Evolutionary conservation across 2,113 vertebrate genomes (phyloP).

Genomic region (Gavia stellata): DNA sequence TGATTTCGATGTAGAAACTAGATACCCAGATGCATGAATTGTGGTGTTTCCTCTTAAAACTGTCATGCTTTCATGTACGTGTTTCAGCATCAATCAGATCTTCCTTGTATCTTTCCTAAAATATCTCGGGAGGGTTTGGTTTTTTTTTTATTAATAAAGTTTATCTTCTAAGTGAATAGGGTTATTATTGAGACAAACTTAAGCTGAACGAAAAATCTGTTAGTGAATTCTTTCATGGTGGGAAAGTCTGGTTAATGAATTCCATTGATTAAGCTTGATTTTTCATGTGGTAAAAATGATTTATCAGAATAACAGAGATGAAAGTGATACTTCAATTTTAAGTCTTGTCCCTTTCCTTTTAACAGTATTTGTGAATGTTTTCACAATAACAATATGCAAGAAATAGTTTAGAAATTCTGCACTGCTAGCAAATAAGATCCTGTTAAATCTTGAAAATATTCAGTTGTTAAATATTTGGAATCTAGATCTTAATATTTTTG

Average conservation of each 20-base stretch:
- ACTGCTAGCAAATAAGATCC: not conserved
- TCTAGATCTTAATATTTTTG: not conserved
- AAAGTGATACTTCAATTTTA: not conserved
- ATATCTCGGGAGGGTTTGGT: not conserved
- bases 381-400: not conserved
- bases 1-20: not conserved
- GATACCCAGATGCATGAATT: not conserved
- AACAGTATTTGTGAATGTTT: conserved; percentile 6
- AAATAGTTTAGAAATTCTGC: not conserved
- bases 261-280: not conserved
- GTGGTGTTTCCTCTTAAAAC: not conserved
- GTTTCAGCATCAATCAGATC: not conserved
- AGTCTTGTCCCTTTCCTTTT: not conserved
- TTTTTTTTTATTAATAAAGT: not conserved
- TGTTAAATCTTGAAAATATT: not conserved
- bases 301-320: not conserved
- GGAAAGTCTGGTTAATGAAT: not conserved
- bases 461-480: not conserved
- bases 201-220: not conserved
- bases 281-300: not conserved
- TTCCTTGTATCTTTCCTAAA: not conserved
- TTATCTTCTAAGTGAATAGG: not conserved
- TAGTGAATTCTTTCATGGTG: not conserved
- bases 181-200: not conserved
- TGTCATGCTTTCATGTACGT: not conserved